Percentiles rank a stretch among this genome's conserved stretches.
phyloP scores from a whole-genome alignment of 2,888 invertebrate genomes.

The Synanthedon myopaeformis region DNA sequence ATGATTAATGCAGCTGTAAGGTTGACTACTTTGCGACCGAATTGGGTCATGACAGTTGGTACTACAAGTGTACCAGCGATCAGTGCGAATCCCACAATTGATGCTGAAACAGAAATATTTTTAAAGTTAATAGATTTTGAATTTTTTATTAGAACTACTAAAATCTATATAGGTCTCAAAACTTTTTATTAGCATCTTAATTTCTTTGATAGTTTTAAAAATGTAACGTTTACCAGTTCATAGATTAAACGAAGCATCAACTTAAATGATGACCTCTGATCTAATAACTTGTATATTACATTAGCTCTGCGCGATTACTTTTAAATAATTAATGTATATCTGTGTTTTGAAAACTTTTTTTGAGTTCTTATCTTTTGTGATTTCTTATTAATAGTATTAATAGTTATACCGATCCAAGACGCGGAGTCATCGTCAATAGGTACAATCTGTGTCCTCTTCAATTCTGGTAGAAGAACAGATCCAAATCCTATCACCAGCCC shows the following conservation, averaged over 20 bases:
- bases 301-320: too few species aligned
- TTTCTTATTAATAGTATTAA: neutral
- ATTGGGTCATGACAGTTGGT: slow-evolving; percentile 34
- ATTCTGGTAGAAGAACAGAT: slow-evolving; percentile 58
- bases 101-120: slow-evolving; percentile 7
- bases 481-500: slow-evolving; percentile 40
- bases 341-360: neutral
- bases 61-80: slow-evolving; percentile 7
- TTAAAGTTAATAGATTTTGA: neutral
- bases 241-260: too few species aligned
- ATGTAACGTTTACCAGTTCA: too few species aligned
- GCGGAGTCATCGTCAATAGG: slow-evolving; percentile 28
- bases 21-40: slow-evolving; percentile 51
- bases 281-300: too few species aligned
- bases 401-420: slow-evolving; percentile 45
- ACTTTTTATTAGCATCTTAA: too few species aligned
- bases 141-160: neutral
- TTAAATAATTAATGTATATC: neutral
- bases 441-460: slow-evolving; percentile 25
- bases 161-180: neutral
- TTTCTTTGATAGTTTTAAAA: too few species aligned
- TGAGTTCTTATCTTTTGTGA: neutral
- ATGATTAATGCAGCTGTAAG: slow-evolving; percentile 39
- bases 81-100: slow-evolving; percentile 10
- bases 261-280: too few species aligned